Conservation (phyloP, 2,797 vertebrate species). For the Macropodus opercularis region DNA sequence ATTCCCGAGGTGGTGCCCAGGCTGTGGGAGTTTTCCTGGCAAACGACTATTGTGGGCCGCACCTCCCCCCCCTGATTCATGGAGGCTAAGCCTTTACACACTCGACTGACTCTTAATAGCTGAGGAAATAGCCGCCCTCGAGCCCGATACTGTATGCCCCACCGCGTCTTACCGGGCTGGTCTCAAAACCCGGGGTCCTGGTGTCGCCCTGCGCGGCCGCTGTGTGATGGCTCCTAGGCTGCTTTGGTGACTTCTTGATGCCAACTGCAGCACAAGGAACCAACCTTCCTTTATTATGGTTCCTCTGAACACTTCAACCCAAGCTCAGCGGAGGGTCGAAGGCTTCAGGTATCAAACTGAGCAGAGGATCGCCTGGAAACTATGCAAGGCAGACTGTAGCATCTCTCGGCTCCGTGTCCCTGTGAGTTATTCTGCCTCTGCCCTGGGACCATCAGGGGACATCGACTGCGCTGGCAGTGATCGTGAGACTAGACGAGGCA, state of each 20-base stretch:
- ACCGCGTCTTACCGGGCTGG: slow-evolving; percentile 70
- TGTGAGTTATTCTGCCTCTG: slow-evolving; percentile 43
- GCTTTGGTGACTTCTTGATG: slow-evolving; percentile 51
- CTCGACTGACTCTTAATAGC: slow-evolving; percentile 65
- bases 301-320: no score
- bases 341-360: slow-evolving; percentile 51
- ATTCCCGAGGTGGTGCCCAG: slow-evolving; percentile 33
- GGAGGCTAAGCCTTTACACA: slow-evolving; percentile 70
- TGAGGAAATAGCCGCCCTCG: slow-evolving; percentile 66
- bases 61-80: slow-evolving; percentile 28
- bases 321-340: no score
- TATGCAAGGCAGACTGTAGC: slow-evolving; percentile 35
- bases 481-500: not conserved
- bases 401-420: slow-evolving; percentile 36
- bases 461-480: slow-evolving; percentile 6
- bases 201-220: slow-evolving; percentile 57
- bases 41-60: not conserved
- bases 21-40: slow-evolving; percentile 29
- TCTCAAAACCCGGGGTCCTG: slow-evolving; percentile 74
- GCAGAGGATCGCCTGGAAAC: slow-evolving; percentile 41
- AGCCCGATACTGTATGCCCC: slow-evolving; percentile 63
- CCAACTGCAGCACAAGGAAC: slow-evolving; percentile 16
- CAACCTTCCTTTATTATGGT: not conserved
- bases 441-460: slow-evolving; percentile 11
- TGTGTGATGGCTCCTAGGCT: slow-evolving; percentile 40